Conservation (phyloP, 2,113 vertebrate species). For the Myxocyprinus asiaticus region DNA sequence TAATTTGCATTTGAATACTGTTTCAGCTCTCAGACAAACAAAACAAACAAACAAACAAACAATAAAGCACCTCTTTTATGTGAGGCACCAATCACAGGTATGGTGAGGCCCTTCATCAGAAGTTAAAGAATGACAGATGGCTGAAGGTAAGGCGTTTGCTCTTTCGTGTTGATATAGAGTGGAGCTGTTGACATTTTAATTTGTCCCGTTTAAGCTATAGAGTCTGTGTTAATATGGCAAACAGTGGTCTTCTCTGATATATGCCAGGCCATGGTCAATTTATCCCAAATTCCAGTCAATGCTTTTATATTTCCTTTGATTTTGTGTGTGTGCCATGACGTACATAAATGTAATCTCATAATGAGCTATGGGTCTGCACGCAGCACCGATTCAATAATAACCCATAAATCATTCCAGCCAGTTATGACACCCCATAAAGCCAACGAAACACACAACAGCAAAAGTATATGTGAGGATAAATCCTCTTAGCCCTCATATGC, state of each 20-base stretch:
- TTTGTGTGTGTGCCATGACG: constrained; percentile 56
- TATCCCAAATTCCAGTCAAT: constrained; percentile 50
- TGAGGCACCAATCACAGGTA: constrained; percentile 29
- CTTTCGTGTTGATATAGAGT: constrained; percentile 56
- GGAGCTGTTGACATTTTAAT: constrained; percentile 57
- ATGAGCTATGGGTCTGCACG: constrained; percentile 67
- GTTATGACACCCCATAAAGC: constrained; percentile 60
- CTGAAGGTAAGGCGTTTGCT: constrained; percentile 54
- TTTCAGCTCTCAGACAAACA: constrained; percentile 26
- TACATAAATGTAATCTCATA: constrained; percentile 68
- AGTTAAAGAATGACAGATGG: constrained; percentile 53
- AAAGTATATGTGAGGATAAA: constrained; percentile 55
- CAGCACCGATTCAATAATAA: constrained; percentile 67
- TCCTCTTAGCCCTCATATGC: constrained; percentile 43
- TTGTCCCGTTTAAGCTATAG: constrained; percentile 55
- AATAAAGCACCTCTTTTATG: not conserved
- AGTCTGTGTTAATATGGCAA: constrained; percentile 62
- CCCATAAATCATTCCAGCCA: constrained; percentile 65
- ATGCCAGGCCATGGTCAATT: constrained; percentile 61
- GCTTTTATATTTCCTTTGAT: constrained; percentile 49
- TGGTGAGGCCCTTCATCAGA: constrained; percentile 42
- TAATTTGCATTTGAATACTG: constrained; percentile 6
- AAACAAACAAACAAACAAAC: constrained; percentile 21
- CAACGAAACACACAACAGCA: constrained; percentile 63
- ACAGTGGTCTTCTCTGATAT: constrained; percentile 56